Base-by-base conservation (phyloP, 2,113 vertebrate species). In the Myotis lucifugus region DNA sequence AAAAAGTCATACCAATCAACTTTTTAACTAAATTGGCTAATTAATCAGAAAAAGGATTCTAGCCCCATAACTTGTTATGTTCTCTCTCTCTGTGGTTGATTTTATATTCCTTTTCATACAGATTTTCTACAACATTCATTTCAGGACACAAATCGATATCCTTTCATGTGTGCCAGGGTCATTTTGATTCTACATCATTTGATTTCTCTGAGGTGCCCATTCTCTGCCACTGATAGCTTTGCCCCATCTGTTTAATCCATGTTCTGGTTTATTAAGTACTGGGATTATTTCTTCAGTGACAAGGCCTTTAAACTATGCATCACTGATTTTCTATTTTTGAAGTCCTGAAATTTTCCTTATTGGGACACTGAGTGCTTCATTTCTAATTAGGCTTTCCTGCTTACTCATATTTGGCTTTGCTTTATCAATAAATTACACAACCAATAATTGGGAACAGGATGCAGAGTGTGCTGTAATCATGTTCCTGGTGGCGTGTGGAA, bases 251-350 rank as follows among this genome's bases (percentile, higher is more conserved):
- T 97, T 98, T 97, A 95, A 94, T 97, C 94, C 96, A 97, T 97
- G 98, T 97, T 61, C 90, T 96, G 95, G 56, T 93, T 97, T 97
- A 97, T 97, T 98, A 96, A 96, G 94, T 93, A 83, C 95, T 96
- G 88, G 93, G 96, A 86, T 98, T 89, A 96, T 97, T 93, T 91
- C 95, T 94, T 97, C 72, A 48, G 83, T 98, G 97, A 98, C 97
- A 97, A 97, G 98, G 81, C 85, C 95, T 79, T 91, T 92, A 96
- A 98, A 97, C 91, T 95, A 98, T 98, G 97, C 96, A 96, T 96
- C 97, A 95, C 93, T 96, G 92, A 93, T 96, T 98, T 98, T 98
- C 97, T 98, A 95, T 98, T 98, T 98, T 94, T 93, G 96, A 95
- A 73, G 42, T 37, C 94, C 72, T 97, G 98, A 98, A 95, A 97